Base-by-base conservation (phyloP, 1,140 invertebrate genomes). In the Atta texana region DNA sequence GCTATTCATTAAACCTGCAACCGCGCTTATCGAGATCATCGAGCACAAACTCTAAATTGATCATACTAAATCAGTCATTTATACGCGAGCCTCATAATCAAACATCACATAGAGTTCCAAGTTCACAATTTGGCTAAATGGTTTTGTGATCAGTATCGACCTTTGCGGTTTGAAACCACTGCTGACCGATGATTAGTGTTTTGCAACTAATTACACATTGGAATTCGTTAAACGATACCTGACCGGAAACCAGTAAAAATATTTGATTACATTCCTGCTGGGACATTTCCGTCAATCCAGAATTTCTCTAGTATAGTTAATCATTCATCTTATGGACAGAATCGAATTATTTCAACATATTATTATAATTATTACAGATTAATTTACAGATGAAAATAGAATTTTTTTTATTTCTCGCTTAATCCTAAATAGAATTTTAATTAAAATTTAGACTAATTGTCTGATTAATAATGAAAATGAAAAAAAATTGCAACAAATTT, bases 81-180 rank as follows among this genome's bases (percentile, higher is more conserved):
- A 87, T 90, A 88, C 89, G 74, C 80, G 63, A 74, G 61, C 7
- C 61, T 90, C 86, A 74, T 90, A 87, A 89, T 90, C 75, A 51
- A 87, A 84, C 51, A 84, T 89, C 84, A 86, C 88, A 89, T 89
- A 89, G 87, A 21, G 87, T 44, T 28, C 81, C 87, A 75, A 85
- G 64, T 89, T 89, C 86, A 86, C 88, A 86, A 89, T 89, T 86
- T 87, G 87, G 80, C 88, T 74, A 89, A 89, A 89, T 80, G 71
- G 72, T 81, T 88, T 57, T n/a, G 87, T 71, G 68, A 89, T 89
- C 88, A 81, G 69, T 63, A 81, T 84, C 69, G 69, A 63, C 82
- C 68, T 69, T 86, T 86, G 69, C 82, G 82, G 28, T 71, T 64
- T 49, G 61, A 53, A 69, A 72, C 64, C 72, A 64, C 31, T 61